These are phyloP conservation scores for Erannis defoliaria DNA, from an alignment of 2,888 invertebrate genomes.

Conservation along the genomic window DNA sequence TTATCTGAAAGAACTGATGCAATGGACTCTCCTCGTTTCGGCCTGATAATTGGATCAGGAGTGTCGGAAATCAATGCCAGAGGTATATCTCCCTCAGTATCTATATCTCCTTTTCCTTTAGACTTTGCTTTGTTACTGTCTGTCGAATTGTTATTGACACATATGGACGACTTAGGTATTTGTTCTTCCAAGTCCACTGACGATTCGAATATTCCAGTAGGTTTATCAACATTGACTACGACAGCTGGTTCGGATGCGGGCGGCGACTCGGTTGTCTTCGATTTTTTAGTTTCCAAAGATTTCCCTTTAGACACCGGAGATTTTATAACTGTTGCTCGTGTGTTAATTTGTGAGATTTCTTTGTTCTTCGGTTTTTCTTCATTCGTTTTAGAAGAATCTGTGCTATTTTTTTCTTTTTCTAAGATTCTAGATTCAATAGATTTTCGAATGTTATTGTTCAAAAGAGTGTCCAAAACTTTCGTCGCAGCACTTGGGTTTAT, in stretches of 20 bases:
- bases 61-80: slow-evolving; percentile 76
- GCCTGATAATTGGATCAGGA: slow-evolving; percentile 73
- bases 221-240: slow-evolving; percentile 81
- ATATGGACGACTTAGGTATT: slow-evolving; percentile 87
- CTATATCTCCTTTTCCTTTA: slow-evolving; percentile 65
- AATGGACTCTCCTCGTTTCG: slow-evolving; percentile 80
- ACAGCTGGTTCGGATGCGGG: slow-evolving; percentile 59
- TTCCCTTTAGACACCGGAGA: slow-evolving; percentile 85
- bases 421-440: slow-evolving; percentile 82
- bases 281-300: slow-evolving; percentile 78
- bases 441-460: slow-evolving; percentile 82
- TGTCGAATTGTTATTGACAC: slow-evolving; percentile 67
- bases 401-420: slow-evolving; percentile 74
- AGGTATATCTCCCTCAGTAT: slow-evolving; percentile 78
- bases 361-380: slow-evolving; percentile 73
- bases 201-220: slow-evolving; percentile 90
- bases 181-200: slow-evolving; percentile 89
- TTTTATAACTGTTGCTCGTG: slow-evolving; percentile 86
- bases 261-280: slow-evolving; percentile 62
- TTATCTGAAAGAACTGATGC: slow-evolving; percentile 82
- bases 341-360: slow-evolving; percentile 74
- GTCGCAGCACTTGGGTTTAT: slow-evolving; percentile 85
- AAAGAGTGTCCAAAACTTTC: slow-evolving; percentile 81
- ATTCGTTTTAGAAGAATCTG: slow-evolving; percentile 57
- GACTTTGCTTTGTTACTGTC: slow-evolving; percentile 74